Percentiles rank a stretch among this genome's conserved stretches.
Conservation (phyloP, 2,113 vertebrate species). For the Jacana jacana region DNA sequence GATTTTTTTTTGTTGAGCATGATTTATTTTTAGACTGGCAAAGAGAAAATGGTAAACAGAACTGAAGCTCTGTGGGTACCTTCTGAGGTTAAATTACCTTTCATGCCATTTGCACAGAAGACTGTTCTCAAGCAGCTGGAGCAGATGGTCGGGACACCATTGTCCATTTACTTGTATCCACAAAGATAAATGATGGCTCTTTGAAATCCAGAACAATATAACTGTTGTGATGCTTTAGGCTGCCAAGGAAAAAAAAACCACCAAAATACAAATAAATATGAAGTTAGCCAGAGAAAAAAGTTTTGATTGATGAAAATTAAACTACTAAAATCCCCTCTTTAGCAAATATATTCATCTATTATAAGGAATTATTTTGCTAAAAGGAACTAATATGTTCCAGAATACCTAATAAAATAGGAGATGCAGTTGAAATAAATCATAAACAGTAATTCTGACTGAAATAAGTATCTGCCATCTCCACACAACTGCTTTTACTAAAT, state of each 20-base stretch:
- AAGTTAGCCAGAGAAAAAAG: neutral
- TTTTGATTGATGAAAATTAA: neutral
- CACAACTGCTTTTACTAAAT: neutral
- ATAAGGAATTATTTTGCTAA: neutral
- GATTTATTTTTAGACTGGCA: conserved; percentile 52
- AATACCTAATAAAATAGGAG: neutral
- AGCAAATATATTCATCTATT: neutral
- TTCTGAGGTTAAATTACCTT: conserved; percentile 55
- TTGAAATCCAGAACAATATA: conserved; percentile 34
- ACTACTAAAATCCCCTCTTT: neutral
- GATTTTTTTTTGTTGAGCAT: neutral
- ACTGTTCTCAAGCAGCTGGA: conserved; percentile 37
- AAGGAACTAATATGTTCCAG: neutral
- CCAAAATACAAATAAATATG: neutral
- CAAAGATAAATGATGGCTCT: conserved; percentile 25
- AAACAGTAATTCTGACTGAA: neutral
- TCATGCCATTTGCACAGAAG: conserved; percentile 49
- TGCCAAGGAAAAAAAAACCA: neutral
- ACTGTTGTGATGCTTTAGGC: conserved; percentile 1
- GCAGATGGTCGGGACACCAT: conserved; percentile 9
- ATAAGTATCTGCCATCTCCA: neutral
- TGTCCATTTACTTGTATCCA: conserved; percentile 32
- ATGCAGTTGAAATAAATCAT: neutral
- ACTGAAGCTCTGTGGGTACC: conserved; percentile 30
- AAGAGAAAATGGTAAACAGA: conserved; percentile 30